phyloP scores from a whole-genome alignment of 2,888 invertebrate genomes.

The Orthonychiurus folsomi region DNA sequence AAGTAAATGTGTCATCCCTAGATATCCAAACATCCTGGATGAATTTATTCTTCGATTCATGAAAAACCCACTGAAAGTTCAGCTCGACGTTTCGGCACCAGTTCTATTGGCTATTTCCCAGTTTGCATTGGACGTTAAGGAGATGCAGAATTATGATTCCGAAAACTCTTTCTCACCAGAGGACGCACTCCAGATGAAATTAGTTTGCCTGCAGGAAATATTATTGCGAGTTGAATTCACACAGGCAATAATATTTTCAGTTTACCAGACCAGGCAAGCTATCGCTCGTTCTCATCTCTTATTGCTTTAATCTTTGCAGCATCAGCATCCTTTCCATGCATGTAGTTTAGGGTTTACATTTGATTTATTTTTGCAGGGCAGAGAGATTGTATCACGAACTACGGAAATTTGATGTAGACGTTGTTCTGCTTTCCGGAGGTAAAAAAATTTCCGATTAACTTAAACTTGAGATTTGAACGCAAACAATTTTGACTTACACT shows the following conservation, averaged over 20 bases:
- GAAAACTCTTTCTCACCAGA: constrained; percentile 15
- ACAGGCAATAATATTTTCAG: constrained; percentile 86
- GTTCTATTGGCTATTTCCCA: constrained; percentile 71
- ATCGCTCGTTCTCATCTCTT: not conserved
- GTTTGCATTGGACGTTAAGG: constrained; percentile 55
- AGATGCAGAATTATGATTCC: constrained; percentile 16
- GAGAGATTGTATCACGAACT: constrained; percentile 66
- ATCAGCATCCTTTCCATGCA: not conserved
- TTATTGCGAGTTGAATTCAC: constrained; percentile 57
- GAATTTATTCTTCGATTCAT: constrained; percentile 64
- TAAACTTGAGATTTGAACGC: no score
- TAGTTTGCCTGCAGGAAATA: constrained; percentile 26
- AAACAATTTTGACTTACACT: no score
- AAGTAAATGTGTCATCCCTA: no score
- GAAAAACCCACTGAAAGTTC: constrained; percentile 64
- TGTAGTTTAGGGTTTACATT: not conserved
- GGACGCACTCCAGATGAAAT: constrained; percentile 25
- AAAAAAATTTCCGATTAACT: no score
- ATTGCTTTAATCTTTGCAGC: no score
- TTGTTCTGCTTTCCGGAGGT: constrained; percentile 66
- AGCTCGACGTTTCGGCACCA: constrained; percentile 57
- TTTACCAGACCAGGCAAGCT: constrained; percentile 62
- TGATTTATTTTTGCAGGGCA: constrained; percentile 51
- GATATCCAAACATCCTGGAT: constrained; percentile 56
- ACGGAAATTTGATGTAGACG: constrained; percentile 64